A percentile compares a stretch with the other conserved stretches of the same genome.
Evolutionary conservation across 2,797 vertebrate genomes (phyloP).

Genomic region (Acanthis flammea): DNA sequence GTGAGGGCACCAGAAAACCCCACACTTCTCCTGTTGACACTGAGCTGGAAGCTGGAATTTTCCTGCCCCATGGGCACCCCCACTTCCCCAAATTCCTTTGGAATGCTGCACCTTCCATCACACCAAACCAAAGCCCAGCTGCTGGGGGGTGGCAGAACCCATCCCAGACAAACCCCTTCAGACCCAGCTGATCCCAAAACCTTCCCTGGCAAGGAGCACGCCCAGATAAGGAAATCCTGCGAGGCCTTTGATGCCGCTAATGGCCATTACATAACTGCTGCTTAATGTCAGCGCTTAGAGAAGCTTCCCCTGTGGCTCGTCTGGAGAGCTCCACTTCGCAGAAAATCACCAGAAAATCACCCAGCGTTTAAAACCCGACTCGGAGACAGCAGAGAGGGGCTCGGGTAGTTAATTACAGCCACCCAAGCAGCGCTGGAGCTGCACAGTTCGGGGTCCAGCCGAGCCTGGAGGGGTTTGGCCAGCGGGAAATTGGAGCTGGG

Average conservation of each 20-base stretch:
- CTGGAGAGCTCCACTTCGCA: background rate
- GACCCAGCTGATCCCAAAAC: background rate
- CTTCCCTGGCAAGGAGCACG: background rate
- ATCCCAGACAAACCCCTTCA: background rate
- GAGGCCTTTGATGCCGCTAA: background rate
- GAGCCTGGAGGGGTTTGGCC: background rate
- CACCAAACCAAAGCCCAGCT: background rate
- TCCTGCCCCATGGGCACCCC: rapidly evolving
- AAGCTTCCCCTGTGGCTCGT: background rate
- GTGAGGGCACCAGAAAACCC: background rate
- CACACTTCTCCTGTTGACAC: rapidly evolving
- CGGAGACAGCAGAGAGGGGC: background rate
- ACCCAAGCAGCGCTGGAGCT: rapidly evolving
- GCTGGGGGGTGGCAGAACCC: background rate
- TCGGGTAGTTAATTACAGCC: background rate
- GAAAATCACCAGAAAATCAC: background rate
- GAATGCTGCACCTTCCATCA: background rate
- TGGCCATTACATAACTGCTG: background rate
- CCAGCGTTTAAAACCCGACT: background rate
- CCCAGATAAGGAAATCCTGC: background rate
- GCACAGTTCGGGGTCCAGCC: rapidly evolving
- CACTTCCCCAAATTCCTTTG: background rate
- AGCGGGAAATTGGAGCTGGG: background rate
- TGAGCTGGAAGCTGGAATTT: background rate
- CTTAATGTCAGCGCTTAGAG: background rate